These are phyloP conservation scores for Turritopsis rubra DNA, from an alignment of 30 jellyfish, hydroid and myxozoan genomes.

Conservation along the genomic window DNA sequence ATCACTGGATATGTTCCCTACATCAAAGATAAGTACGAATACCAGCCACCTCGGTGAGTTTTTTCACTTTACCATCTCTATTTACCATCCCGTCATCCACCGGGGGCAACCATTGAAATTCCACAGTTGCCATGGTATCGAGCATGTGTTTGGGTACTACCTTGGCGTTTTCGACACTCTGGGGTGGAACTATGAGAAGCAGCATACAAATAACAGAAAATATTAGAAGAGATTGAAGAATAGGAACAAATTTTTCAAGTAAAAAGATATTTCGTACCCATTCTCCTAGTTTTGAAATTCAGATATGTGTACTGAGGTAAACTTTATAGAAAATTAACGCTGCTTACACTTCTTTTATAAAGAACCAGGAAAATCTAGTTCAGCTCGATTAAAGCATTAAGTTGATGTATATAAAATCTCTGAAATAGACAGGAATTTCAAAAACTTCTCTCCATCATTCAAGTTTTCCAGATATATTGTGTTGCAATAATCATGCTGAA, in stretches of 20 bases:
- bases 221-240: no score
- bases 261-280: neutral
- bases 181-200: constrained; percentile 1
- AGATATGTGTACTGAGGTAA: neutral
- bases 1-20: constrained; percentile 28
- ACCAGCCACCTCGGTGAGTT: neutral
- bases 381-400: no score
- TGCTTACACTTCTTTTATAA: no score
- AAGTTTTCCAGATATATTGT: no score
- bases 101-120: neutral
- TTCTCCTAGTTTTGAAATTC: neutral
- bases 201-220: no score
- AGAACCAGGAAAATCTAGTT: no score
- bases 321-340: no score
- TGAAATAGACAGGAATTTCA: no score
- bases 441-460: no score
- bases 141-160: neutral
- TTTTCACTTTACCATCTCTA: neutral
- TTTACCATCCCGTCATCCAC: neutral
- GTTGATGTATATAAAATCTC: no score
- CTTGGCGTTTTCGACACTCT: neutral
- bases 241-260: no score
- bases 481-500: no score
- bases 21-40: constrained; percentile 20
- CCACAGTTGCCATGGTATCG: neutral